Evolutionary conservation across 2,797 vertebrate genomes (phyloP), one percentile per base, ranked within the genome.

Genomic region (Picus viridis): DNA sequence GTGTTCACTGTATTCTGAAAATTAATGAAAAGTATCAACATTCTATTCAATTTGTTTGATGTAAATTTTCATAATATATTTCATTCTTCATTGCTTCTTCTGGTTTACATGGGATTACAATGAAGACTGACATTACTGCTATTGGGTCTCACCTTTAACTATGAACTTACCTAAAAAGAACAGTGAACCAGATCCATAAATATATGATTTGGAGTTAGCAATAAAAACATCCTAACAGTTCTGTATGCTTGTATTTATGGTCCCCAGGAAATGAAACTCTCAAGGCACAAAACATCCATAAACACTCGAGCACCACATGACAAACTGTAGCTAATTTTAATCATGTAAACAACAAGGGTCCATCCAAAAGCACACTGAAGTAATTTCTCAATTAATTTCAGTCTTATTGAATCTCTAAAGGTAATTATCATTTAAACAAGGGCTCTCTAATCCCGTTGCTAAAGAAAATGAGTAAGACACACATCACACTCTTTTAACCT

Each of bases 311-410:
- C 59, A 92, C 53, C 93, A 75, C 7, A 34, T 94, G 71, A 94
- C 11, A 2, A 93, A 89, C 1, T 64, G 82, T 26, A 92, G 84
- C 94, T 94, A 93, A 94, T 95, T 94, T 95, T 90, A 93, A 93
- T 76, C 87, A 43, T 22, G 92, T 86, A 93, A 95, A 94, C 95
- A 96, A 84, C 84, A 91, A 94, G 87, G 77, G 82, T 89, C 94
- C 79, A 86, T 64, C 74, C 76, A 83, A 83, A 1, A 1, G 64
- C 80, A 89, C 59, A 41, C 41, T 74, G 76, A 89, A 91, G 74
- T 62, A 57, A 92, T 64, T 91, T 91, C 79, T 64, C 89, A 84
- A 71, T 93, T 94, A 81, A 94, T 92, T 94, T 94, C 71, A 88
- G 61, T 49, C 53, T 80, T 68, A 90, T 10, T 68, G 70, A 89